Base-by-base conservation (phyloP, 2,797 vertebrate species). In the Pantherophis vulpinus region DNA sequence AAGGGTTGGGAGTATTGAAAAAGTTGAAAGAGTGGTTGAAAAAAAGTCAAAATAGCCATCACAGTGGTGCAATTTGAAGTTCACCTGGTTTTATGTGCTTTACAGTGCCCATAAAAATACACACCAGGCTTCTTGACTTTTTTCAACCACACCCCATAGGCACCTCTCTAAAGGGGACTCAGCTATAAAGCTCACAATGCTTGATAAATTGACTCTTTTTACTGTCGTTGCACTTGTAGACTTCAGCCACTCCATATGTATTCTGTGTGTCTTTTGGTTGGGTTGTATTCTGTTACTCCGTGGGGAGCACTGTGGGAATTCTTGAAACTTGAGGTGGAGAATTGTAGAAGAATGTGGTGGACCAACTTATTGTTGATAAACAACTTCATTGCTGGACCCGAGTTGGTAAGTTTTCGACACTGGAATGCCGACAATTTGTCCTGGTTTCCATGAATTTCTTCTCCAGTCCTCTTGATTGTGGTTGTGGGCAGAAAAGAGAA, bases 241-340 rank as follows among this genome's bases (percentile, higher is more conserved):
- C 93, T 99, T 97, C 98, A 99, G 94, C 98, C 98, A 1, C 97
- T 99, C 66, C 98, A 98, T 92, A 54, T 99, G 74, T 98, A 98
- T 90, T 98, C 98, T 0, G 97, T 98, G 96, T 98, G 98, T 95
- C 90, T 98, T 92, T 94, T 97, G 91, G 97, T 98, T n/a, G 97
- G 97, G 2, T 29, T 98, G 47, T 98, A 98, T 95, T 97, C 98
- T 0, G 60, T 98, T 5, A 93, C 97, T 42, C 97, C 96, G 9
- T 98, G 97, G 97, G 98, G 98, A 42, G 97, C 98, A 1, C 97
- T 98, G 96, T 98, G 98, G 98, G 98, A 98, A 92, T 97, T 98
- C 74, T 96, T 98, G 23, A 94, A 98, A 91, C 96, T 98, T 91
- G 97, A 98, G 79, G 79, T 98, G 94, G 97, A 98, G 94, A 98